Base-by-base conservation (phyloP, 2,888 invertebrate genomes). In the Drosophila sordidapex region DNA sequence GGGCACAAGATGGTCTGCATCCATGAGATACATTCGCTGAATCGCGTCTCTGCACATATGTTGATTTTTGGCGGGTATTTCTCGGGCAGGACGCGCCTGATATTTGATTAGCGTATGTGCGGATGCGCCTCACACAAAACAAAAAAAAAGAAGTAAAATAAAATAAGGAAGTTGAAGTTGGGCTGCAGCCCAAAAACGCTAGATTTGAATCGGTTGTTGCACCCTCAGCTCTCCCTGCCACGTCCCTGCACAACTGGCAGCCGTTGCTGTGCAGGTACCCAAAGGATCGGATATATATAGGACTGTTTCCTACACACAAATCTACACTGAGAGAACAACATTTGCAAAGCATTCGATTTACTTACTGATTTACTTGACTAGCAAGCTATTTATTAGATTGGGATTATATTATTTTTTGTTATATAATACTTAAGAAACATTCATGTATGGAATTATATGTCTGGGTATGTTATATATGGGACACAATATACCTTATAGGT, bases 61-160 rank as follows among this genome's bases (percentile, higher is more conserved):
- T 86, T 87, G 80, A 70, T 73, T 75, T 79, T 84, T 83, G 83
- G 82, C 83, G 85, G 85, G 88, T 88, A 83, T 86, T 85, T 76
- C 60, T 52, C 52, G 48, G 56, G 54, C 52, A 61, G 63, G 66
- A 52, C 54, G 80, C 65, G 77, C 56, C 52, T 73, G 75, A 88
- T 88, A 88, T 85, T 85, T 85, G 85, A 88, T 85, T 85, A 85
- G 82, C 88, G 86, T 73, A 74, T 74, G 46, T 15, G 76, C 67
- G 77, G 77, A 85, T 73, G 73, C 69, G 76, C 18, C 46, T 46
- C 25, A 27, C 56, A 35, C 5, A 18, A 11, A 10, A 53, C 11
- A 36, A 54, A 54, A 36, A 27, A 1, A 25, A 46, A 18, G 15
- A 25, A 46, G 25, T 25, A 3, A 52, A 21, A n/a, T 18, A 53